Percentiles rank a stretch among this genome's conserved stretches.
Evolutionary conservation across 2,113 vertebrate genomes (phyloP).

Genomic region (Saimiri boliviensis): DNA sequence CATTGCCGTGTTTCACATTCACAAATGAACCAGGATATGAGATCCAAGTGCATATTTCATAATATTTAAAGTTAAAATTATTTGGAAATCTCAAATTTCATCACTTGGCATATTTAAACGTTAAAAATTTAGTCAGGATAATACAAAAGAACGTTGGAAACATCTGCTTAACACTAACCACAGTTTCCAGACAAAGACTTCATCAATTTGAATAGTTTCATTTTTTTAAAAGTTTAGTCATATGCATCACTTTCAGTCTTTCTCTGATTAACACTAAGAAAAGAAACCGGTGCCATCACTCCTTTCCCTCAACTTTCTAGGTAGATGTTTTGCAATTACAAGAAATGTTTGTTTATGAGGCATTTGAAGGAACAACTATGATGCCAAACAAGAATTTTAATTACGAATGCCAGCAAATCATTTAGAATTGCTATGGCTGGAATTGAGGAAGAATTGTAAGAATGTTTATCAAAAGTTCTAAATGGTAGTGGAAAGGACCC

Average conservation of each 20-base stretch:
- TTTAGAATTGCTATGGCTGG: not conserved
- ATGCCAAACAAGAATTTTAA: not conserved
- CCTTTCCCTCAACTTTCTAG: conserved; percentile 72
- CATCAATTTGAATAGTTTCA: not conserved
- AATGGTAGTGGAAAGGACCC: not conserved
- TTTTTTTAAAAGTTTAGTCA: conserved; percentile 70
- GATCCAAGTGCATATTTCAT: not conserved
- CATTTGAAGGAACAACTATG: not conserved
- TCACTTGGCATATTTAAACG: conserved; percentile 5
- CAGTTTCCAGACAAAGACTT: not conserved
- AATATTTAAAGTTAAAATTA: not conserved
- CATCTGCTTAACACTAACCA: not conserved
- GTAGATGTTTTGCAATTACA: conserved; percentile 52
- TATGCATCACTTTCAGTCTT: conserved; percentile 66
- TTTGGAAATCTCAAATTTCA: conserved; percentile 30
- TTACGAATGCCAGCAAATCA: not conserved
- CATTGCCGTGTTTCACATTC: not conserved
- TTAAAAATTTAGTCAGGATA: not conserved
- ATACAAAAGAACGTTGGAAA: not conserved
- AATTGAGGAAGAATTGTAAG: not conserved
- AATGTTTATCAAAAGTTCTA: not conserved
- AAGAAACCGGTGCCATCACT: conserved; percentile 34
- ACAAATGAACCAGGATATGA: not conserved
- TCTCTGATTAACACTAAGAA: conserved; percentile 71
- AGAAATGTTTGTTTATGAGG: conserved; percentile 61